These are phyloP conservation scores for Pegea sp. DNA, from an alignment of 23 tunicate species.

Conservation along the genomic window DNA sequence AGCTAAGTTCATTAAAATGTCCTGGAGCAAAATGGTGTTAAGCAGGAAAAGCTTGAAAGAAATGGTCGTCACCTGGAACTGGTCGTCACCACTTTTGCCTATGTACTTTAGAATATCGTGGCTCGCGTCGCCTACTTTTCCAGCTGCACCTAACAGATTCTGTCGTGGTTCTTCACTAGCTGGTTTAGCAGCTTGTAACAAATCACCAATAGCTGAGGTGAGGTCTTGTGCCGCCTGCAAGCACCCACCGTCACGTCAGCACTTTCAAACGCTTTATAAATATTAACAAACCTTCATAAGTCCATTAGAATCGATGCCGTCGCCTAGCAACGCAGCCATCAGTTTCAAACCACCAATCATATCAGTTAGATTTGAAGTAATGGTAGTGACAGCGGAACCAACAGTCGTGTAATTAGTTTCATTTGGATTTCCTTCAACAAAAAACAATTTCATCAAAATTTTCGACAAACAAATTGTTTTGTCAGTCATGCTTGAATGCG, in stretches of 20 bases:
- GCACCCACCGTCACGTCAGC: too few species aligned
- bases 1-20: conserved; percentile 70
- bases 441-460: background rate
- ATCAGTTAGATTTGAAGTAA: conserved; percentile 70
- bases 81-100: conserved; percentile 44
- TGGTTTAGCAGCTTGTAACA: conserved; percentile 73
- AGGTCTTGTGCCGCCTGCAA: conserved; percentile 96
- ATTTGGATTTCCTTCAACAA: conserved; percentile 27
- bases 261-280: background rate
- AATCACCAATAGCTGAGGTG: conserved; percentile 68
- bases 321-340: conserved; percentile 79
- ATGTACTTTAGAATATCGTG: conserved; percentile 80
- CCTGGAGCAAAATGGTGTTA: conserved; percentile 11
- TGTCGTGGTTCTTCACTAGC: conserved; percentile 55
- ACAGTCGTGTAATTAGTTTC: conserved; percentile 78
- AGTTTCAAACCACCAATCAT: conserved; percentile 57
- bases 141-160: conserved; percentile 80
- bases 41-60: background rate
- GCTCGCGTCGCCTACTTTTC: conserved; percentile 90
- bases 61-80: conserved; percentile 37
- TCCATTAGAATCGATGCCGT: conserved; percentile 40
- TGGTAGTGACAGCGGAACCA: conserved; percentile 89
- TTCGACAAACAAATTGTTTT: too few species aligned
- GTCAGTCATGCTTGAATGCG: too few species aligned
- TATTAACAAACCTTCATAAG: conserved; percentile 45